Conservation (phyloP, 1,140 invertebrate species). For the Drosophila trapezifrons region DNA sequence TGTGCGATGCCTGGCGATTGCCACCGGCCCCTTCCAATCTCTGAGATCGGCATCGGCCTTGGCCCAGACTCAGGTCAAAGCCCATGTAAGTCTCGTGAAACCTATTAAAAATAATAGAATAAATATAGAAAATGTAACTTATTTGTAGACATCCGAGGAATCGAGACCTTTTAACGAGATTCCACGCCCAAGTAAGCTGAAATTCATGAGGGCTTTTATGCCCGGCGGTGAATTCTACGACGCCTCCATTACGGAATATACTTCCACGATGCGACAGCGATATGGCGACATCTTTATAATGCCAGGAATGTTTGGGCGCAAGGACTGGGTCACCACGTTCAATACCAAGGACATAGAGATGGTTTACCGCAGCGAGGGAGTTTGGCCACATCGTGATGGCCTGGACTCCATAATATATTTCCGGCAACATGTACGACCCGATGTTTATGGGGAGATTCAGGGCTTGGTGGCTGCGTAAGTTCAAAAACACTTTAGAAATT, state of each 20-base stretch:
- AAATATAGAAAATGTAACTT: not conserved
- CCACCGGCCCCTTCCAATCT: conserved; percentile 3
- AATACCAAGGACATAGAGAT: conserved; percentile 65
- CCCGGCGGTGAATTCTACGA: conserved; percentile 58
- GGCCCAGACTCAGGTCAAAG: conserved; percentile 7
- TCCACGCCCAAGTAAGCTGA: conserved; percentile 46
- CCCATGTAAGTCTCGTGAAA: not conserved
- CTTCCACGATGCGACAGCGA: conserved; percentile 34
- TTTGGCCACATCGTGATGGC: conserved; percentile 68
- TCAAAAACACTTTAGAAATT: not conserved
- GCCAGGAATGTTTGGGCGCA: conserved; percentile 67
- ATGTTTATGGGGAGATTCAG: conserved; percentile 38
- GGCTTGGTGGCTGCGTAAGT: conserved; percentile 59
- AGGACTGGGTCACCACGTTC: conserved; percentile 56
- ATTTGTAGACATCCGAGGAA: conserved; percentile 6
- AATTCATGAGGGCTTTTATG: conserved; percentile 61
- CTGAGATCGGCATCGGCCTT: conserved; percentile 15
- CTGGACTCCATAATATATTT: conserved; percentile 63
- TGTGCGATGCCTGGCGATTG: conserved; percentile 1
- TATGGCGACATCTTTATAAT: conserved; percentile 67
- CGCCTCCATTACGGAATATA: conserved; percentile 48
- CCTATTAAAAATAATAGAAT: not conserved
- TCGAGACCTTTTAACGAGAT: conserved; percentile 33
- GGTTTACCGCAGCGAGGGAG: conserved; percentile 72
- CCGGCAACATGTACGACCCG: conserved; percentile 43